Percentiles rank a stretch among this genome's conserved stretches.
These are phyloP conservation scores for Mercenaria mercenaria DNA, from an alignment of 1,140 invertebrate species.

Conservation along the genomic window DNA sequence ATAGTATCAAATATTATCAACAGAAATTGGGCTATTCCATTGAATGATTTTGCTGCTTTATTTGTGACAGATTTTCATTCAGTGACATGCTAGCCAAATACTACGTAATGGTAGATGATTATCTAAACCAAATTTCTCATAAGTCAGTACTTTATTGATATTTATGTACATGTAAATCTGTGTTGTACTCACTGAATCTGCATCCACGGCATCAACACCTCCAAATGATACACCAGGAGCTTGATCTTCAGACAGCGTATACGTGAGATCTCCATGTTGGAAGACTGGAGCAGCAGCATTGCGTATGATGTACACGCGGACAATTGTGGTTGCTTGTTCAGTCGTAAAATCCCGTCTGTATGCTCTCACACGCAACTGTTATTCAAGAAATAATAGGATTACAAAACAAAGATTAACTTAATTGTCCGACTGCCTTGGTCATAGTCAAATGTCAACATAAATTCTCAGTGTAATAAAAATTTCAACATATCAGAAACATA, in stretches of 20 bases:
- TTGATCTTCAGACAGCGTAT: conserved; percentile 92
- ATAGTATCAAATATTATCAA: no score
- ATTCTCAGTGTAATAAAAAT: no score
- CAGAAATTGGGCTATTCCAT: no score
- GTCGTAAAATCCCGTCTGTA: conserved; percentile 91
- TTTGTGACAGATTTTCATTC: no score
- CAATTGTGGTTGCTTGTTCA: conserved; percentile 87
- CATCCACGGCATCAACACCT: conserved; percentile 89
- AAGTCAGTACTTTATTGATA: no score
- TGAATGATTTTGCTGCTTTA: no score
- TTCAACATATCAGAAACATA: no score
- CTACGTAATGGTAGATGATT: no score
- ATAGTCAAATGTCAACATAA: neutral
- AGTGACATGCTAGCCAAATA: no score
- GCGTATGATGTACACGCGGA: conserved; percentile 69
- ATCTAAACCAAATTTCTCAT: no score
- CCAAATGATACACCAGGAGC: conserved; percentile 82
- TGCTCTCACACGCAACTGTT: conserved; percentile 69
- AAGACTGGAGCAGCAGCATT: conserved; percentile 71
- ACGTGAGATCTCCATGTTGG: conserved; percentile 91
- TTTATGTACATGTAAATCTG: no score
- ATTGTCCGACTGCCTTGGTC: neutral
- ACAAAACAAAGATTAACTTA: neutral
- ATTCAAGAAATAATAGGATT: conserved; percentile 6
- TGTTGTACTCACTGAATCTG: conserved; percentile 62